Percentiles rank a stretch among this genome's conserved stretches.
Conservation (phyloP, 1,140 invertebrate species). For the Eupristina koningsbergeri region DNA sequence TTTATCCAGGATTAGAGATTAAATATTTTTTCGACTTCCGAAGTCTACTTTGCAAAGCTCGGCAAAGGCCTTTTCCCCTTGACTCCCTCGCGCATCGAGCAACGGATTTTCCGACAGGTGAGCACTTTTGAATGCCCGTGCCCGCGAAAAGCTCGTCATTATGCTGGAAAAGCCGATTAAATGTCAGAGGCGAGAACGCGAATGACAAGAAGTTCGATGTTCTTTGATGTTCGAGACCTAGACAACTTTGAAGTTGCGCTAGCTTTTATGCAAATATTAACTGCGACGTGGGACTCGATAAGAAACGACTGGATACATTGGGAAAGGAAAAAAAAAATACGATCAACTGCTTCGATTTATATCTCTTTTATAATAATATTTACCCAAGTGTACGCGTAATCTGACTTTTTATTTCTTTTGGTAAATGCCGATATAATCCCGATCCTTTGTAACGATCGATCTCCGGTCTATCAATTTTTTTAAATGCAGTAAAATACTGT, state of each 20-base stretch:
- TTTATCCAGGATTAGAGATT: not conserved
- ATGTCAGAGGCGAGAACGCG: not conserved
- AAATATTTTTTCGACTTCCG: not conserved
- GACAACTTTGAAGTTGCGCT: too few relatives aligned
- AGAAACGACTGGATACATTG: too few relatives aligned
- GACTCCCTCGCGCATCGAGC: too few relatives aligned
- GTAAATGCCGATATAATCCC: not conserved
- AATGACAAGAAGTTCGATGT: too few relatives aligned
- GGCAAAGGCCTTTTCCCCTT: not conserved
- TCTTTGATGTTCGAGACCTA: too few relatives aligned
- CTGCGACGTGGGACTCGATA: too few relatives aligned
- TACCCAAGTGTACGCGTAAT: too few relatives aligned
- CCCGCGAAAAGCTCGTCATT: not conserved
- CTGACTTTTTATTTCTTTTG: not conserved
- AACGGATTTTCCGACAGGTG: too few relatives aligned
- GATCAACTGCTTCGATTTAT: too few relatives aligned
- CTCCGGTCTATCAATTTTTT: not conserved
- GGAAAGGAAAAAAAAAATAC: too few relatives aligned
- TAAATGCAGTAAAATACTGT: not conserved
- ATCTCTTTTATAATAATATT: not conserved
- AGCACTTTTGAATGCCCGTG: too few relatives aligned
- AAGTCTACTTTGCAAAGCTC: not conserved
- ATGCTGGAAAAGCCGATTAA: not conserved
- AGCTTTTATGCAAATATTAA: too few relatives aligned
- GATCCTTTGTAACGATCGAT: not conserved